Percentiles rank a stretch among this genome's conserved stretches.
phyloP scores from a whole-genome alignment of 2,113 vertebrate genomes.

The Suncus etruscus region DNA sequence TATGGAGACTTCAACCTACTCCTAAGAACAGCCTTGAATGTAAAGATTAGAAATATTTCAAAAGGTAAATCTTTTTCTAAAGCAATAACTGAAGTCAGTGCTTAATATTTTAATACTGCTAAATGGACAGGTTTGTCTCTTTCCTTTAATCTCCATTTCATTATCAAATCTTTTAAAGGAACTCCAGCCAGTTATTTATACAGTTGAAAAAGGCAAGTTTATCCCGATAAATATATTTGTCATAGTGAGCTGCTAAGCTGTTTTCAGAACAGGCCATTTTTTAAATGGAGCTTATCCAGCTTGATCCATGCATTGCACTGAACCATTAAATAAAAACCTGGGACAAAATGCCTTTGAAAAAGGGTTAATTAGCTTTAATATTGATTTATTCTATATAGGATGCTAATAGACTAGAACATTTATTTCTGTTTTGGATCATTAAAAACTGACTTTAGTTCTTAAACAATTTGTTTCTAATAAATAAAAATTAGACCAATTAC shows the following conservation, averaged over 20 bases:
- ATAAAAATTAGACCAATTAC: conserved; percentile 85
- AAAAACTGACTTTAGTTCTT: conserved; percentile 85
- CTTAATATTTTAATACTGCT: background rate
- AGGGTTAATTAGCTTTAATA: conserved; percentile 99
- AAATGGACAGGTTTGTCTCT: background rate
- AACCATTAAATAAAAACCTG: conserved; percentile 96
- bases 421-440: conserved; percentile 89
- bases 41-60: conserved; percentile 9
- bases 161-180: conserved; percentile 13
- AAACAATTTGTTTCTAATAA: conserved; percentile 86
- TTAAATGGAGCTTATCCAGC: conserved; percentile 95
- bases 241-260: conserved; percentile 90
- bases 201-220: conserved; percentile 69
- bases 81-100: background rate
- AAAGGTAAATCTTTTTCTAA: conserved; percentile 49
- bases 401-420: conserved; percentile 90
- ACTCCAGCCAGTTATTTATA: conserved; percentile 30
- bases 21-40: conserved; percentile 50
- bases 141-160: conserved; percentile 23
- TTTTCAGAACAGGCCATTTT: conserved; percentile 93
- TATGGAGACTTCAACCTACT: background rate
- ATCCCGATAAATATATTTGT: conserved; percentile 78
- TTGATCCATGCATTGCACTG: conserved; percentile 94
- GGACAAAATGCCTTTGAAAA: conserved; percentile 95
- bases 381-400: conserved; percentile 96